Conservation (phyloP, 2,797 vertebrate species). For the Periophthalmus magnuspinnatus region DNA sequence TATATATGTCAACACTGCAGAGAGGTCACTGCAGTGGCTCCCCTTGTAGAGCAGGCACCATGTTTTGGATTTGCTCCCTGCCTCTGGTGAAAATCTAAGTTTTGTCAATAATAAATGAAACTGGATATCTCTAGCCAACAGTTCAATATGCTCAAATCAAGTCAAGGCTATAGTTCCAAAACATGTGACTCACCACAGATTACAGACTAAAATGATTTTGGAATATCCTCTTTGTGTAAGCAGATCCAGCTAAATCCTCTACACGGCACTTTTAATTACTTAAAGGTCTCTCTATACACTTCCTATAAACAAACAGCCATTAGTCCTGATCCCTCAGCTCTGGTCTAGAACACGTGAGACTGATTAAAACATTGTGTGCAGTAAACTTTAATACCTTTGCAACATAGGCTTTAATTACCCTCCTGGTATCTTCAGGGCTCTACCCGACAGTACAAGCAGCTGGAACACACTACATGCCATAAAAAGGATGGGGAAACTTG, state of each 20-base stretch:
- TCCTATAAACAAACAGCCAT: conserved; percentile 49
- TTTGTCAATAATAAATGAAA: neutral
- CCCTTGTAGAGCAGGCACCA: neutral
- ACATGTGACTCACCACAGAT: conserved; percentile 9
- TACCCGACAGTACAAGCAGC: conserved; percentile 22
- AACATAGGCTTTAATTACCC: conserved; percentile 12
- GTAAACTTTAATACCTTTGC: conserved; percentile 37
- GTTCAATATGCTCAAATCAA: neutral
- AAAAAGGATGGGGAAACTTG: conserved; percentile 21
- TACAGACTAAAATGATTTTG: conserved; percentile 8
- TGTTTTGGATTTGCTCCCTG: neutral
- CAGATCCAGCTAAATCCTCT: conserved; percentile 9
- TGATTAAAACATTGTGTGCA: conserved; percentile 46
- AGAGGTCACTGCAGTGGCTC: neutral
- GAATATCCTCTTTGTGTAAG: conserved; percentile 8
- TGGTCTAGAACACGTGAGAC: conserved; percentile 24
- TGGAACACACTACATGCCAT: conserved; percentile 32
- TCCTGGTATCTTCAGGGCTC: conserved; percentile 19
- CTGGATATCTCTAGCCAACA: neutral
- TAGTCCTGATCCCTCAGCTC: conserved; percentile 23
- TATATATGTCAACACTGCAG: neutral
- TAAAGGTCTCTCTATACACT: neutral
- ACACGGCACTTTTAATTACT: conserved; percentile 7
- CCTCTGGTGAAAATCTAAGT: neutral
- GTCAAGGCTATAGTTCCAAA: neutral